Percentiles rank a stretch among this genome's conserved stretches.
Conservation (phyloP, 2,113 vertebrate species). For the Chroicocephalus ridibundus region DNA sequence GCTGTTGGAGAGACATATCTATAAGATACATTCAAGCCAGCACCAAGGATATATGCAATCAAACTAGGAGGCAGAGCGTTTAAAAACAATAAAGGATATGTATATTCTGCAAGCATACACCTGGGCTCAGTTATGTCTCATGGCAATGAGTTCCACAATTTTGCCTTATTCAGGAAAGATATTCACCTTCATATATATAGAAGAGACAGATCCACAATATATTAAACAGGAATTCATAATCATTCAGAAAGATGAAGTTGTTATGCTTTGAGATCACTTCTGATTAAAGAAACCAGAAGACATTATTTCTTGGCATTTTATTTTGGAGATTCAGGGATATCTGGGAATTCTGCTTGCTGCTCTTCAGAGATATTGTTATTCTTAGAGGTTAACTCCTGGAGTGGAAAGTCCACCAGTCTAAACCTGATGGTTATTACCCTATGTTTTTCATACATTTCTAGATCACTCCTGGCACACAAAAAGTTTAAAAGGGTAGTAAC, state of each 20-base stretch:
- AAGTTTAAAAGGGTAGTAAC: neutral
- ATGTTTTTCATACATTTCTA: neutral
- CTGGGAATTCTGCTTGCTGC: neutral
- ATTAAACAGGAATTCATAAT: neutral
- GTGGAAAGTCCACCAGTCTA: neutral
- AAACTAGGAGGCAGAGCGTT: neutral
- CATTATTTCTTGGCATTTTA: neutral
- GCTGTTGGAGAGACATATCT: neutral
- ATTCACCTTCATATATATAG: neutral
- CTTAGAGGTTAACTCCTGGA: neutral
- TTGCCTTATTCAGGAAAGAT: neutral
- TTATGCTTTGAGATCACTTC: neutral
- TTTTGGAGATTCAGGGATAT: neutral
- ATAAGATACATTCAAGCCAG: neutral
- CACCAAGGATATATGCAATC: neutral
- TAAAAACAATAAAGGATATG: neutral
- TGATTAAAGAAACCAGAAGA: neutral
- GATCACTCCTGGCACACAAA: neutral
- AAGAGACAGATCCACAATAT: neutral
- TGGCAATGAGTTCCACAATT: neutral
- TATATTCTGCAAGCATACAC: neutral
- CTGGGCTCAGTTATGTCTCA: fast-evolving
- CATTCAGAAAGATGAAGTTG: neutral
- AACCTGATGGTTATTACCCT: neutral
- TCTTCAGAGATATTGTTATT: neutral